phyloP scores from a whole-genome alignment of 2,888 invertebrate genomes.

The Pseudoips prasinana region DNA sequence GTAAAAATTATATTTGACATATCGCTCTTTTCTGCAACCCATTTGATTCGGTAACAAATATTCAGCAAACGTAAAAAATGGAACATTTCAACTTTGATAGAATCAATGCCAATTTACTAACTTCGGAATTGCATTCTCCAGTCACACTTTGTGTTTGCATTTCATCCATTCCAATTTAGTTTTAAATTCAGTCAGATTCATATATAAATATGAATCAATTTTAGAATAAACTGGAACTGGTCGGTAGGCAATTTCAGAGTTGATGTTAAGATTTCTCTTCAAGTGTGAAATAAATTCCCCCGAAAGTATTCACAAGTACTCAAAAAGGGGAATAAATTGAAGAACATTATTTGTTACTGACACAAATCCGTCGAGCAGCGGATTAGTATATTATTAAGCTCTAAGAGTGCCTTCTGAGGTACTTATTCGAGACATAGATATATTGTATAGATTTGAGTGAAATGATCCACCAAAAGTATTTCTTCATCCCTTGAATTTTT shows the following conservation, averaged over 20 bases:
- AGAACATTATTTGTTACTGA: conserved; percentile 31
- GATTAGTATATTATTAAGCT: conserved; percentile 23
- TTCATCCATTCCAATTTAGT: too few relatives aligned
- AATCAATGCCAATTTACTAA: conserved; percentile 32
- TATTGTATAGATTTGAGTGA: too few relatives aligned
- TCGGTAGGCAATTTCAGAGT: too few relatives aligned
- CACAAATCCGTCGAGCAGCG: conserved; percentile 8
- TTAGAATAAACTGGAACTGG: too few relatives aligned
- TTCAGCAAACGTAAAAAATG: background rate
- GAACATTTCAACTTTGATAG: conserved; percentile 15
- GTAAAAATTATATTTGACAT: too few relatives aligned
- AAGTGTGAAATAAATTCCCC: conserved; percentile 25
- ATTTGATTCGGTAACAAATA: background rate
- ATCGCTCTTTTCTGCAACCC: background rate
- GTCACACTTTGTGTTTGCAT: too few relatives aligned
- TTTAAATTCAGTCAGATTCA: too few relatives aligned
- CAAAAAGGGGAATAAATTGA: conserved; percentile 21
- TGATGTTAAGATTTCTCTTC: conserved; percentile 5
- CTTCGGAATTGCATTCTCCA: background rate
- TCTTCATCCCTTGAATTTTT: too few relatives aligned
- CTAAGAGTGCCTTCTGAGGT: conserved; percentile 3
- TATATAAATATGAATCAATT: too few relatives aligned
- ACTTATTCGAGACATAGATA: background rate
- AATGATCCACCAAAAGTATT: too few relatives aligned
- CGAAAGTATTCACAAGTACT: conserved; percentile 25